Evolutionary conservation across 2,113 vertebrate genomes (phyloP), one percentile per base, ranked within the genome.

Genomic region (Myotis brandtii): DNA sequence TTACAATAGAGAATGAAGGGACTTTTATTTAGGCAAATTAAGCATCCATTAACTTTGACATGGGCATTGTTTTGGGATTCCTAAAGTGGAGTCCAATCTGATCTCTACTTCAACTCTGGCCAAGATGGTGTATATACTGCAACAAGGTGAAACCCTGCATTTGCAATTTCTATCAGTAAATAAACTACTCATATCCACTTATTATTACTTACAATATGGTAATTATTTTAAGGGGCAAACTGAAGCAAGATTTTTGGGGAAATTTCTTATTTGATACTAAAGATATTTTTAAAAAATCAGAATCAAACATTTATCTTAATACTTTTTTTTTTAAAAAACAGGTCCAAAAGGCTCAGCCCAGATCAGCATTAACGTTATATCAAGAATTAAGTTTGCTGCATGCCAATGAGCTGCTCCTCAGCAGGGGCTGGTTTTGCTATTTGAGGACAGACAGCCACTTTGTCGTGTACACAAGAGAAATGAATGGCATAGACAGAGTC

Each of bases 351-450:
- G 34, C 43, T 17, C 76, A 98, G 50, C 43, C 95, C 20, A 90
- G 96, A 40, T 99, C 99, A 0, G 98, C 98, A 0, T 97, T 99
- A 97, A 98, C 97, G 43, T 95, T 99, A 79, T 99, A 99, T 96
- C 98, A 99, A 84, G 98, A 98, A 30, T 98, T 99, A 89, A 99
- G 96, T 80, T 62, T 1, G 0, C 98, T 99, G 64, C 99, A 98
- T 3, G 95, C 94, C 94, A 85, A 76, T 0, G 99, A 99, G 90
- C 96, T 99, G 9, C 96, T 98, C 1, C 94, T 99, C 50, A 98
- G 97, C 4, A 98, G 99, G 3, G 99, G 99, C 0, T 99, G 99
- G 99, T 98, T 99, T 98, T 99, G 99, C 98, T 98, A 98, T 48
- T 0, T 99, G 95, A 98, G 98, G 91, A 98, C 97, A 0, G 99